Percentiles rank a stretch among this genome's conserved stretches.
Evolutionary conservation across 2,797 vertebrate species (phyloP).

Genomic region (Loris lydekkerianus): DNA sequence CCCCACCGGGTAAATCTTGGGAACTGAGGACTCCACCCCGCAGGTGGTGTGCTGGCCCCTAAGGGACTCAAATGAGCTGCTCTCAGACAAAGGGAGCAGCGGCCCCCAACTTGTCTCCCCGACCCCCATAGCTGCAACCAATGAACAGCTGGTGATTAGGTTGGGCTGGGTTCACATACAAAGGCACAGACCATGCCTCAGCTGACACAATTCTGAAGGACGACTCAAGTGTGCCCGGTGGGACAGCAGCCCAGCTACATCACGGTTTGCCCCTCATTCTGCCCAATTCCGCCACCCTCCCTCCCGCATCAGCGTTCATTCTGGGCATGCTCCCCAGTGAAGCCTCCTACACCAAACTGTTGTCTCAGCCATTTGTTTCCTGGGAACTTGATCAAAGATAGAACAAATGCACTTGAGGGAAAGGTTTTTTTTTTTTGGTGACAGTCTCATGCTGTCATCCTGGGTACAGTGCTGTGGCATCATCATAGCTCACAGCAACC

Average conservation of each 20-base stretch:
- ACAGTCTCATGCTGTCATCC: no score
- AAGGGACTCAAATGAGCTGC: not conserved
- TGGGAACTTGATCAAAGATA: not conserved
- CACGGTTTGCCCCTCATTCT: not conserved
- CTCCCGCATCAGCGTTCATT: rapidly evolving
- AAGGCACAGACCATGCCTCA: not conserved
- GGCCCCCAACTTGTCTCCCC: not conserved
- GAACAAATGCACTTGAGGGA: not conserved
- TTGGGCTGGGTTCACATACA: not conserved
- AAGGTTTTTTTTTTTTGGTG: no score
- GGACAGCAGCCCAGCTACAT: no score
- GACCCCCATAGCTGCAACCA: not conserved
- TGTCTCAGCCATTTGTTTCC: not conserved
- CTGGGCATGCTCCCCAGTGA: not conserved
- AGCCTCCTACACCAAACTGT: not conserved
- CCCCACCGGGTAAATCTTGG: not conserved
- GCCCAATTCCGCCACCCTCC: not conserved
- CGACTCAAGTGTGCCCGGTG: not conserved
- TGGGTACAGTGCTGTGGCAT: no score
- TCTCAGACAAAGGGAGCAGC: not conserved
- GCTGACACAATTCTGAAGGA: not conserved
- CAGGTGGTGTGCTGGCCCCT: not conserved
- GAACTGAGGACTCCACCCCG: not conserved
- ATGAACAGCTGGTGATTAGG: not conserved
- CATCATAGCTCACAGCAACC: no score